Percentiles rank a stretch among this genome's conserved stretches.
Conservation (phyloP, 2,113 vertebrate genomes). For the Sisor rabdophorus region DNA sequence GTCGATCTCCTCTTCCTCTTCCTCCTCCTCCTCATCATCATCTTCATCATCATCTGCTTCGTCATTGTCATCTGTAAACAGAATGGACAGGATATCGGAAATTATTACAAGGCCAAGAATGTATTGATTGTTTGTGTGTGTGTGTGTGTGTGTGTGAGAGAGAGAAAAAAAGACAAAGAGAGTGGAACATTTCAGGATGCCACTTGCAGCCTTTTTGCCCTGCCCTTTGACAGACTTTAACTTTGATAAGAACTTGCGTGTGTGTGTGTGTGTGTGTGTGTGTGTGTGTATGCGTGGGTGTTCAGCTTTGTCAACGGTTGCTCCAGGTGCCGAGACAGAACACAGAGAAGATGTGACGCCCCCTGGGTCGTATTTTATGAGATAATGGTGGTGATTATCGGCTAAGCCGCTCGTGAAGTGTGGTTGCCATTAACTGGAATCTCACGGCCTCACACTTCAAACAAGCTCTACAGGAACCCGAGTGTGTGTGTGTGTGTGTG, state of each 20-base stretch:
- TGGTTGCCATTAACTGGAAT: slow-evolving; percentile 63
- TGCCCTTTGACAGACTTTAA: slow-evolving; percentile 23
- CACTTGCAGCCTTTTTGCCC: background rate
- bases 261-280: too few species aligned
- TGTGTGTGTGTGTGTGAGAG: slow-evolving; percentile 10
- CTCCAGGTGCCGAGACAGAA: slow-evolving; percentile 37
- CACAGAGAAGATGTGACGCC: slow-evolving; percentile 38
- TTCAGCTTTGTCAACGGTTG: slow-evolving; percentile 8
- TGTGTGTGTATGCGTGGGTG: slow-evolving; percentile 23
- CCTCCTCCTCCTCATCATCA: slow-evolving; percentile 79
- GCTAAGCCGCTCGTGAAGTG: slow-evolving; percentile 64
- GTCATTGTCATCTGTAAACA: slow-evolving; percentile 60
- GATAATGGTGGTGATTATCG: slow-evolving; percentile 69
- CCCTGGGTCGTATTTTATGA: slow-evolving; percentile 61
- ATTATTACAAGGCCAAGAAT: slow-evolving; percentile 45
- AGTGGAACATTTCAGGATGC: slow-evolving; percentile 26
- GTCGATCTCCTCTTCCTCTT: slow-evolving; percentile 93
- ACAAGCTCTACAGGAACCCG: slow-evolving; percentile 50
- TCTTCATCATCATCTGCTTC: slow-evolving; percentile 65
- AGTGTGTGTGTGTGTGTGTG: slow-evolving; percentile 43
- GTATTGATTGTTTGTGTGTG: background rate
- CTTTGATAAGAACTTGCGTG: slow-evolving; percentile 35
- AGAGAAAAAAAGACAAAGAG: slow-evolving; percentile 3
- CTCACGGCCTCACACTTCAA: slow-evolving; percentile 67
- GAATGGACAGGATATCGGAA: slow-evolving; percentile 33